Percentiles rank a stretch among this genome's conserved stretches.
Conservation (phyloP, 2,888 invertebrate genomes). For the Morinoia aosen region DNA sequence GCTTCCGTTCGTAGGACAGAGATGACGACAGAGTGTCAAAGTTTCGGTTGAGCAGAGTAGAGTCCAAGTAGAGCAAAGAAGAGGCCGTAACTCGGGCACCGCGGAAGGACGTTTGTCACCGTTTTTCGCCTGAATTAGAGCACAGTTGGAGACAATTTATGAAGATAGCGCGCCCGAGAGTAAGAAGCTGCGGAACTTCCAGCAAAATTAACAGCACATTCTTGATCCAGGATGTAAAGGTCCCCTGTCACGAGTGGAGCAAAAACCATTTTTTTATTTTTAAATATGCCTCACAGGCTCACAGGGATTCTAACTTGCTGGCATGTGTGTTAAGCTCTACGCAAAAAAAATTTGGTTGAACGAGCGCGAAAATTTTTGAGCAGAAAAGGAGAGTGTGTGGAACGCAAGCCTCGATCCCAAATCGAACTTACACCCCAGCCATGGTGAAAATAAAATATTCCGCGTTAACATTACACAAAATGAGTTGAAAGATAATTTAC, state of each 20-base stretch:
- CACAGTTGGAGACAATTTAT: slow-evolving; percentile 21
- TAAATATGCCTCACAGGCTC: no score
- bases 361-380: background rate
- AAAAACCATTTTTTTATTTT: background rate
- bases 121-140: slow-evolving; percentile 16
- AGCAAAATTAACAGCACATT: background rate
- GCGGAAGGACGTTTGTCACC: background rate
- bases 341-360: background rate
- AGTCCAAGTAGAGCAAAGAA: background rate
- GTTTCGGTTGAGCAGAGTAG: background rate
- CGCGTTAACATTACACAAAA: background rate
- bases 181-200: background rate
- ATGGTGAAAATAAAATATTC: background rate
- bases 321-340: background rate
- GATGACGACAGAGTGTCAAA: background rate
- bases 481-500: no score
- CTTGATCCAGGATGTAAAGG: background rate
- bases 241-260: background rate
- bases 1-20: background rate
- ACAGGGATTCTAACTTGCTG: no score
- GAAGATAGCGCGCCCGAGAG: background rate
- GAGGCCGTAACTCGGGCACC: background rate
- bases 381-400: background rate
- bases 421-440: background rate
- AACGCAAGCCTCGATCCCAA: background rate